Conservation (phyloP, 2,888 invertebrate genomes). For the Epinotia brunnichana region DNA sequence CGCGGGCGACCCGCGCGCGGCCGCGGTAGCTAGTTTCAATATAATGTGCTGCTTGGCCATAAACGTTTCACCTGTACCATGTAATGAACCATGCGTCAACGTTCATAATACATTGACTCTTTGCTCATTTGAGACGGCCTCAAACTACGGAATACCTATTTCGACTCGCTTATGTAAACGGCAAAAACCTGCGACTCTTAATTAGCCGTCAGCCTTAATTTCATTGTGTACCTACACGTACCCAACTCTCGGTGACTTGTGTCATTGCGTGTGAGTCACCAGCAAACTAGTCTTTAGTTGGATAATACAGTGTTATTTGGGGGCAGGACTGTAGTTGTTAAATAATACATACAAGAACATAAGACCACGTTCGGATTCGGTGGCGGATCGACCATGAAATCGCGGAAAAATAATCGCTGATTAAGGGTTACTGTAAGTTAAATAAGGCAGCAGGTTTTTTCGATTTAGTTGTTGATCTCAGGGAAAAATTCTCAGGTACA, state of each 20-base stretch:
- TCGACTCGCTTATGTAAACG: slow-evolving; percentile 20
- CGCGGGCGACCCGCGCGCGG: too few species aligned
- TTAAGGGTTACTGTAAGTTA: too few species aligned
- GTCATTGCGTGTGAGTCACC: slow-evolving; percentile 11
- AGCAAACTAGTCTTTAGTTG: slow-evolving; percentile 15
- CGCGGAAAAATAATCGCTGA: not conserved
- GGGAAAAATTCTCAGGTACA: too few species aligned
- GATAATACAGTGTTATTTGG: not conserved
- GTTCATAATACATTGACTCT: slow-evolving; percentile 1
- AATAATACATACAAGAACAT: too few species aligned
- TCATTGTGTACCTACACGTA: slow-evolving; percentile 9
- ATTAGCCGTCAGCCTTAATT: slow-evolving; percentile 15
- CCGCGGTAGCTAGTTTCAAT: too few species aligned
- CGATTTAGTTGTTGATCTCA: too few species aligned
- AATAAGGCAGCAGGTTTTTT: too few species aligned
- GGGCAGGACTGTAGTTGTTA: not conserved
- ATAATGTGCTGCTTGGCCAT: too few species aligned
- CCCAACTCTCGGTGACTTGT: slow-evolving; percentile 15
- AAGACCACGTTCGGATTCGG: not conserved
- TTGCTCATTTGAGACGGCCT: slow-evolving; percentile 21
- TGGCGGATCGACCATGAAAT: not conserved
- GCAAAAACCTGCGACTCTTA: slow-evolving; percentile 15
- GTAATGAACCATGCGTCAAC: not conserved
- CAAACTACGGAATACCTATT: slow-evolving; percentile 22
- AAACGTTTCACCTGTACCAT: too few species aligned